Base-by-base conservation (phyloP, 2,888 invertebrate genomes). In the Rhagium mordax region DNA sequence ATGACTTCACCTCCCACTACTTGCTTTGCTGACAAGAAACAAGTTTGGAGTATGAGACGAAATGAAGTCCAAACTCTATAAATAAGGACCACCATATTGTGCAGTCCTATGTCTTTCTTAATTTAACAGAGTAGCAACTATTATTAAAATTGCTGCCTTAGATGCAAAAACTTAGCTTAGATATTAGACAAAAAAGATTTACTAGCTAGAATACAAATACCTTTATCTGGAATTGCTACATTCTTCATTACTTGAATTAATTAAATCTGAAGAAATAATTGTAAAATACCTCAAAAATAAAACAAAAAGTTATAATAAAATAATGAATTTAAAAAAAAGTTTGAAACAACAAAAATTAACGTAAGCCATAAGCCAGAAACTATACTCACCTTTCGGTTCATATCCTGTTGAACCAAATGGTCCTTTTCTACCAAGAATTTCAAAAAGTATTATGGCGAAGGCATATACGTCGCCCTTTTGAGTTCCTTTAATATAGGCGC, bases 391-490 rank as follows among this genome's bases (percentile, higher is more conserved):
- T 92, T 94, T 96, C 84, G 96, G 96, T 89, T 96, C 95, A 85
- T 92, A 91, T 84, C 92, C 90, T 71, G 92, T 92, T 79, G 92
- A 91, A 77, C 96, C 96, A 86, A 96, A 98, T 7, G 98, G 98
- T 64, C 98, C 98, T 86, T 94, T 93, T 79, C 98, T 91, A 70
- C 95, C 95, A 84, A 98, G 93, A 80, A 98, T 95, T 90, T 98
- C 98, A 87, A 97, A 98, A 78, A 98, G 90, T 85, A 98, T 97
- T 81, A 98, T 96, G 71, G 95, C 96, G 89, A 99, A 99, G 18
- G 99, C 96, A 88, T 98, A 99, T 15, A 98, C 95, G 87, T 98
- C 98, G 16, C 95, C 97, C 87, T 96, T 96, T 86, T 94, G 96
- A 18, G 95, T 94, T 53, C 97, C 97, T 80, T 90, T 86, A 62